Base-by-base conservation (phyloP, 2,888 invertebrate species). In the Arctia plantaginis region DNA sequence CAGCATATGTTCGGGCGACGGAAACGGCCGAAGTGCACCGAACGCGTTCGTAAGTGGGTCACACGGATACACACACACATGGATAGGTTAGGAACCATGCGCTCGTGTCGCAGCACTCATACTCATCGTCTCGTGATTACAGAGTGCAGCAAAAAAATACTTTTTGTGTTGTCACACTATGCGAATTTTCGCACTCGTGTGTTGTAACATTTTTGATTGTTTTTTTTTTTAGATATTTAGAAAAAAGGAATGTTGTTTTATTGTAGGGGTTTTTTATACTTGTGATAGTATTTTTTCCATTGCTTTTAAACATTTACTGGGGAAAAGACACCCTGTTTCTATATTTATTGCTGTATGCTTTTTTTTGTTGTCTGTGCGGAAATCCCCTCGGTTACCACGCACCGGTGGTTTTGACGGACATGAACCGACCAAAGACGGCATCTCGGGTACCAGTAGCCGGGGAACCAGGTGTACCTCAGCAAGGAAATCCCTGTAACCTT, bases 1-100 rank as follows among this genome's bases (percentile, higher is more conserved):
- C 86, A 85, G 88, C 93, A 93, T 92, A 91, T 93, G 93, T 92
- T 92, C 88, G 89, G 84, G 85, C 88, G 90, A 87, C 95, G 94
- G 92, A 92, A 90, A 90, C 81, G 72, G 65, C 92, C 95, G 95
- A 95, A 87, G 90, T 74, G 80, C 66, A 78, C 93, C 95, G 95
- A 95, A 85, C 91, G 83, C 86, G 90, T 85, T 94, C 94, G 94
- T 93, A 96, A 94, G 91, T 96, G 89, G 96, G 96, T 96, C 96
- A 96, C 92, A 94, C 93, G 91, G 91, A 92, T 90, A 87, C 91
- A 90, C 92, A 85, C 93, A 93, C 93, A 94, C 94, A 89, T 76
- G 76, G 82, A 86, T 69, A 80, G 78, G 80, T 79, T 77, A 80
- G 77, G 81, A 80, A 79, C 76, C 80, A 82, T 82, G 79, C 85